Percentiles rank a stretch among this genome's conserved stretches.
phyloP scores from a whole-genome alignment of 2,113 vertebrate species.

The Amblyopsis rosae region DNA sequence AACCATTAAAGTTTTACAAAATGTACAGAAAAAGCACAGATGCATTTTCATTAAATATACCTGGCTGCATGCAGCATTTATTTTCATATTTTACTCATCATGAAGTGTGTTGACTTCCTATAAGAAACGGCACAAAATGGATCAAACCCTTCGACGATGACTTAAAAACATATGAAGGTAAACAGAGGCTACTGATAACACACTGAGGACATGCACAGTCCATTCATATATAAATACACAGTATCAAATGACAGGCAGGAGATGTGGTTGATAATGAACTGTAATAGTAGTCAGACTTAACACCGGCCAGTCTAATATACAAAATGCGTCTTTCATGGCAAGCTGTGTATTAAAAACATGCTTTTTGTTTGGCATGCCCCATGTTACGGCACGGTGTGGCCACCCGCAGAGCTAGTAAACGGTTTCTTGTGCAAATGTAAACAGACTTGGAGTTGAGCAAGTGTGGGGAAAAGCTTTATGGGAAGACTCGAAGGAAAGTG shows the following conservation, averaged over 20 bases:
- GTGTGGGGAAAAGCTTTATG: slow-evolving; percentile 6
- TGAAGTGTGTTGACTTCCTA: slow-evolving; percentile 75
- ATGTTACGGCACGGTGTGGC: slow-evolving; percentile 37
- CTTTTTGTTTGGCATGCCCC: slow-evolving; percentile 65
- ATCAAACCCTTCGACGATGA: slow-evolving; percentile 52
- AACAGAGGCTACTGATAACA: slow-evolving; percentile 53
- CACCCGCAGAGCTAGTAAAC: slow-evolving; percentile 21
- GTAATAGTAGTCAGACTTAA: slow-evolving; percentile 20
- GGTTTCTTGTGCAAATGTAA: neutral
- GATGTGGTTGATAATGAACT: slow-evolving; percentile 29
- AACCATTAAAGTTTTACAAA: neutral
- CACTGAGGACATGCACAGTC: slow-evolving; percentile 75
- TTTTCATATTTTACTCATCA: slow-evolving; percentile 77
- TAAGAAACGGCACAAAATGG: slow-evolving; percentile 82
- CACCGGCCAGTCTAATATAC: slow-evolving; percentile 39
- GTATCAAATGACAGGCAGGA: slow-evolving; percentile 69
- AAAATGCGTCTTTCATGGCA: slow-evolving; percentile 58
- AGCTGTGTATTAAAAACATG: slow-evolving; percentile 71
- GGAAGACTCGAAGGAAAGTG: slow-evolving; percentile 21
- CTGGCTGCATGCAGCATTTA: slow-evolving; percentile 89
- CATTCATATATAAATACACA: slow-evolving; percentile 70
- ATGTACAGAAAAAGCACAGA: slow-evolving; percentile 18
- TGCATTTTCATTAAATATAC: neutral
- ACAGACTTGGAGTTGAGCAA: slow-evolving; percentile 3
- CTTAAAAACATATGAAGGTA: slow-evolving; percentile 52